phyloP scores from a whole-genome alignment of 2,888 invertebrate genomes.

The Pseudeuparius sepicola region DNA sequence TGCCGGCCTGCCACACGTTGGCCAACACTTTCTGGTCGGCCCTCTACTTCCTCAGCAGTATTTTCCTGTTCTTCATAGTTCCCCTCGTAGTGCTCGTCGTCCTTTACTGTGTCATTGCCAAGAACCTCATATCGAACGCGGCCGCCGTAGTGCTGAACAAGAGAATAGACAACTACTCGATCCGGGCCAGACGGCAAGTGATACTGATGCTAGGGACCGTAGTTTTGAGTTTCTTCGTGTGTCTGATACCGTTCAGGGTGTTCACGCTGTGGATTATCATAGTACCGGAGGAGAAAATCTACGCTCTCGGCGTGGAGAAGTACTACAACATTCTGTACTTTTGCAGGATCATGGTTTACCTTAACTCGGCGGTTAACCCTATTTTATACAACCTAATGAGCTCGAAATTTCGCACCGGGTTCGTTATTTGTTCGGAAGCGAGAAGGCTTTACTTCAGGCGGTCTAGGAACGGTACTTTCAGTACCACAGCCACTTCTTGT shows the following conservation, averaged over 20 bases:
- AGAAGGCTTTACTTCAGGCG: constrained; percentile 42
- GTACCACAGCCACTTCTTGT: constrained; percentile 44
- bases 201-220: constrained; percentile 81
- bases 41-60: constrained; percentile 68
- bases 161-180: constrained; percentile 59
- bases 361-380: constrained; percentile 85
- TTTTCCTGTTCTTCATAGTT: constrained; percentile 68
- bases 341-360: constrained; percentile 75
- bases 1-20: constrained; percentile 69
- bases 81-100: constrained; percentile 71
- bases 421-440: constrained; percentile 55
- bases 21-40: constrained; percentile 68
- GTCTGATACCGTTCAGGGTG: constrained; percentile 76
- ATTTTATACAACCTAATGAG: constrained; percentile 89
- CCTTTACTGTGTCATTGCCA: constrained; percentile 75
- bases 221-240: constrained; percentile 78
- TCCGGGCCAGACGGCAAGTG: constrained; percentile 69
- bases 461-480: constrained; percentile 44
- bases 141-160: constrained; percentile 57
- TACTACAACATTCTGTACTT: constrained; percentile 78
- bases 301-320: constrained; percentile 60
- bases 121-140: constrained; percentile 63
- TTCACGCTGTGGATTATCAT: constrained; percentile 76
- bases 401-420: constrained; percentile 78
- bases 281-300: constrained; percentile 57